Conservation (phyloP, 2,888 invertebrate genomes). For the Reticulitermes lucifugus region DNA sequence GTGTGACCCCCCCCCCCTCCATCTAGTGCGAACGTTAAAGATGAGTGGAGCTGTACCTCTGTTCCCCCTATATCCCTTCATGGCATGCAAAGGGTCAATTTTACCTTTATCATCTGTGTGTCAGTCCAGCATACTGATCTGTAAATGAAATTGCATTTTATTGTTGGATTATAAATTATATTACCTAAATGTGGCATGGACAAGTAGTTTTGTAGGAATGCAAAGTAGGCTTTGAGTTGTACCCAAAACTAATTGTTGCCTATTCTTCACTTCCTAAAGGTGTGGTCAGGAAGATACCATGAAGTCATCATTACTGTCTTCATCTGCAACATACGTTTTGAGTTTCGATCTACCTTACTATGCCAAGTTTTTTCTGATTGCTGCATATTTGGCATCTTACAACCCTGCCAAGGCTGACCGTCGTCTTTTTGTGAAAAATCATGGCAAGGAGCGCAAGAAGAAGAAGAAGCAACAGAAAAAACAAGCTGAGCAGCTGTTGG, state of each 20-base stretch:
- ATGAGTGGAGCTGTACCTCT: too few relatives aligned
- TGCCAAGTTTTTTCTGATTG: constrained; percentile 89
- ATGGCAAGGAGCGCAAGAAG: constrained; percentile 70
- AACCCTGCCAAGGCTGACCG: constrained; percentile 92
- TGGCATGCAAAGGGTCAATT: too few relatives aligned
- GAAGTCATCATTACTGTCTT: neutral
- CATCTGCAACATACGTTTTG: constrained; percentile 59
- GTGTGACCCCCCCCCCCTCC: too few relatives aligned
- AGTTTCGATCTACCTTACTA: constrained; percentile 83
- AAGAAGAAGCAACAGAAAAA: constrained; percentile 59
- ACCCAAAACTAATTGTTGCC: neutral
- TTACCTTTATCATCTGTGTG: too few relatives aligned
- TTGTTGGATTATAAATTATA: too few relatives aligned
- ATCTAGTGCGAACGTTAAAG: too few relatives aligned
- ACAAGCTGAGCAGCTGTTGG: constrained; percentile 75
- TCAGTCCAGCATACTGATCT: too few relatives aligned
- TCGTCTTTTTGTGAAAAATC: constrained; percentile 84
- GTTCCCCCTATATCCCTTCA: too few relatives aligned
- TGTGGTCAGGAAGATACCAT: neutral
- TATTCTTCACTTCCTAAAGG: neutral
- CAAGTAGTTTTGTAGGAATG: too few relatives aligned
- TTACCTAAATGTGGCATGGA: too few relatives aligned
- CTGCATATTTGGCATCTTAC: constrained; percentile 92
- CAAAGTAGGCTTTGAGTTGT: neutral
- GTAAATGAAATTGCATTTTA: too few relatives aligned